Evolutionary conservation across 30 jellyfish, hydroid and myxozoan species (phyloP).

Genomic region (Sanderia malayensis): DNA sequence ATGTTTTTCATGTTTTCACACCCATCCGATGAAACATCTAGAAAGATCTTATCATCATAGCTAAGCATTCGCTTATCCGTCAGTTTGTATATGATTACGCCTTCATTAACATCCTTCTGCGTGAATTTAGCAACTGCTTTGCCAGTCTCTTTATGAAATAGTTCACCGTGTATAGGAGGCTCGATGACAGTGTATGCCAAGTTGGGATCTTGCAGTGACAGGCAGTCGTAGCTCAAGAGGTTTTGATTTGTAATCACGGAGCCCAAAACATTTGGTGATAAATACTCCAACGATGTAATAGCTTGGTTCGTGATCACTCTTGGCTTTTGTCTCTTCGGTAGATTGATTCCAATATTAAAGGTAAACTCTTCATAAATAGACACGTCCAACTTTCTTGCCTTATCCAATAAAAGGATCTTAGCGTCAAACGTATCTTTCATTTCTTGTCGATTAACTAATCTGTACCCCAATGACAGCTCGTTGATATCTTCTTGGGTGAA

Average conservation of each 20-base stretch:
- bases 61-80: slow-evolving; percentile 21
- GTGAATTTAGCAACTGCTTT: slow-evolving; percentile 9
- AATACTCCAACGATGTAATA: slow-evolving; percentile 37
- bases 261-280: slow-evolving; percentile 27
- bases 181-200: slow-evolving; percentile 40
- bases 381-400: slow-evolving; percentile 1
- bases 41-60: slow-evolving; percentile 23
- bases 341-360: slow-evolving; percentile 15
- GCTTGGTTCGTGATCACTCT: slow-evolving; percentile 27
- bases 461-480: slow-evolving; percentile 37
- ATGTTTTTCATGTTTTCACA: slow-evolving; percentile 18
- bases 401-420: slow-evolving; percentile 21
- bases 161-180: slow-evolving; percentile 61
- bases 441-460: slow-evolving; percentile 12
- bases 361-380: slow-evolving; percentile 24
- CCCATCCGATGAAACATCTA: slow-evolving; percentile 34
- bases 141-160: slow-evolving; percentile 33
- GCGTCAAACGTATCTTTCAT: slow-evolving; percentile 5
- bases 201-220: slow-evolving; percentile 13
- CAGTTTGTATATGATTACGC: slow-evolving; percentile 24
- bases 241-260: slow-evolving; percentile 22
- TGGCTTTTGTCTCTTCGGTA: not conserved
- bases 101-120: slow-evolving; percentile 38
- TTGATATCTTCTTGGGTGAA: slow-evolving; percentile 63
- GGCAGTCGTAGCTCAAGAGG: slow-evolving; percentile 36